These are phyloP conservation scores for Eulacestoma nigropectus DNA, from an alignment of 2,113 vertebrate genomes.

Conservation along the genomic window DNA sequence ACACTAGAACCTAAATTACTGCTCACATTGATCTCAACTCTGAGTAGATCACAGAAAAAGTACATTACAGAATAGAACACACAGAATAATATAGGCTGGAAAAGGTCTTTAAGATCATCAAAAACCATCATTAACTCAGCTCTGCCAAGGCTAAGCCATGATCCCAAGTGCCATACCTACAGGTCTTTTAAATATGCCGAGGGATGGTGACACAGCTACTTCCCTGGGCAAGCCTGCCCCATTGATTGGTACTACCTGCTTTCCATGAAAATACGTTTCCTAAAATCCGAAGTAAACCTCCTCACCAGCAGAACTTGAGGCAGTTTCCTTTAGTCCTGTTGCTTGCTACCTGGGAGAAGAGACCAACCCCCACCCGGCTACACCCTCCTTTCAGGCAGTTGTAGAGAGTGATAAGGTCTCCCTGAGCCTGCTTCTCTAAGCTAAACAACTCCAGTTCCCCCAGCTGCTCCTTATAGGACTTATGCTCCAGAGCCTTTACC, in stretches of 20 bases:
- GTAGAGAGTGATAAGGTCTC: background rate
- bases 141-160: background rate
- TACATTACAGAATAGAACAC: background rate
- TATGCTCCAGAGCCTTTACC: background rate
- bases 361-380: background rate
- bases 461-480: background rate
- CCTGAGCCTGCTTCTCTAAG: background rate
- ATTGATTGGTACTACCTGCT: background rate
- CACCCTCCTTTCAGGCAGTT: background rate
- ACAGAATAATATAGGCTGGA: background rate
- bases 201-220: background rate
- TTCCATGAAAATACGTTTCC: background rate
- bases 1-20: background rate
- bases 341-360: background rate
- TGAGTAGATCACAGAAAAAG: background rate
- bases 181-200: background rate
- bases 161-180: accelerated
- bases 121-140: background rate
- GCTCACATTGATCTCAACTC: background rate
- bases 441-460: background rate
- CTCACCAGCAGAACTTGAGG: background rate
- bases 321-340: background rate
- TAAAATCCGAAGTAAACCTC: background rate
- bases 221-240: background rate
- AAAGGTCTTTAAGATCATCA: background rate